These are phyloP conservation scores for Drosophila peninsularis DNA, from an alignment of 2,888 invertebrate species.

Conservation along the genomic window DNA sequence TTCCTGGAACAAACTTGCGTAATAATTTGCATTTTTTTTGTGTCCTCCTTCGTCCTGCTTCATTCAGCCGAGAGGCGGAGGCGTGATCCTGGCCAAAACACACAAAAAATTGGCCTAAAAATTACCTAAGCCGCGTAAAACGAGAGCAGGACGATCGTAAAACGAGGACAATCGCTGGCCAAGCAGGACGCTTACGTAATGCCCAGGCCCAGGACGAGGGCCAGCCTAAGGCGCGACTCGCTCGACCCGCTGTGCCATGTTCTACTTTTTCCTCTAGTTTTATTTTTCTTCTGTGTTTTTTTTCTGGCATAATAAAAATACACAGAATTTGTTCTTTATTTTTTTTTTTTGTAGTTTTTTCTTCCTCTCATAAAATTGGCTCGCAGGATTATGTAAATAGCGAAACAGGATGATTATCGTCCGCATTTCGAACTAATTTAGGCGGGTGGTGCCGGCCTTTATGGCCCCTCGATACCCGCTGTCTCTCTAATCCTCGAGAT, in stretches of 20 bases:
- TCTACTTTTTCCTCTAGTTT: conserved; percentile 49
- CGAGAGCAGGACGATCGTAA: conserved; percentile 55
- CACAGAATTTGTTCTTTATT: conserved; percentile 40
- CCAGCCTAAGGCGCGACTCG: background rate
- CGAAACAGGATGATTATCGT: conserved; percentile 39
- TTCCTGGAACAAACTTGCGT: conserved; percentile 63
- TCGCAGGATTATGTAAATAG: conserved; percentile 20
- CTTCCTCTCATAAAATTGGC: conserved; percentile 41
- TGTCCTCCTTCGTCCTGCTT: conserved; percentile 31
- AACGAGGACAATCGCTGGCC: conserved; percentile 17
- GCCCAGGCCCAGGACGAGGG: background rate
- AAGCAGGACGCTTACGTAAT: conserved; percentile 49
- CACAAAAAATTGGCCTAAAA: conserved; percentile 70
- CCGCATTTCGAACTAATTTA: conserved; percentile 69
- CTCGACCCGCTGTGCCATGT: conserved; percentile 58
- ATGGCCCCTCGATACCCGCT: conserved; percentile 37
- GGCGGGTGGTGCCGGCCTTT: conserved; percentile 67
- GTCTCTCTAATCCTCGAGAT: conserved; percentile 48
- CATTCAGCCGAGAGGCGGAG: conserved; percentile 41
- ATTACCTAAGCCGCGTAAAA: conserved; percentile 74
- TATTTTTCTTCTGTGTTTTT: background rate
- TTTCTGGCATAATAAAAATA: conserved; percentile 56
- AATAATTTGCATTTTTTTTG: conserved; percentile 73
- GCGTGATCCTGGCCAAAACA: conserved; percentile 31
- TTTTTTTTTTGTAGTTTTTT: conserved; percentile 6